Evolutionary conservation across 2,888 invertebrate genomes (phyloP).

Genomic region (Saturnia pavonia): DNA sequence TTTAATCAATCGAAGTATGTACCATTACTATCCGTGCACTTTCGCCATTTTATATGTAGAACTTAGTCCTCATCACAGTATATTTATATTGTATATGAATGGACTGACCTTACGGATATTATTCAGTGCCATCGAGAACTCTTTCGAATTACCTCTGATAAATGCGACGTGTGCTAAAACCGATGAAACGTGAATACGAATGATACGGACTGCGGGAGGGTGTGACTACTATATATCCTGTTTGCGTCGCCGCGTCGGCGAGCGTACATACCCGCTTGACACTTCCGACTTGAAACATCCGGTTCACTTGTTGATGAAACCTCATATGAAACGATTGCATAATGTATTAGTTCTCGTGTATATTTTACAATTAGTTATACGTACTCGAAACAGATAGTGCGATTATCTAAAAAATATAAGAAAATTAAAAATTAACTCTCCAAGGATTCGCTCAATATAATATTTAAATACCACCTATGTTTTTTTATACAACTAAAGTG

Average conservation of each 20-base stretch:
- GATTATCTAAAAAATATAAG: background rate
- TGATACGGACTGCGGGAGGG: slow-evolving; percentile 18
- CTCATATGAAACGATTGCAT: slow-evolving; percentile 23
- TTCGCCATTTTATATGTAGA: no score
- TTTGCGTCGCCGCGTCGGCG: slow-evolving; percentile 27
- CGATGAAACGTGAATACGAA: background rate
- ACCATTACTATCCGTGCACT: no score
- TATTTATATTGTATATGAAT: background rate
- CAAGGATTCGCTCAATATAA: no score
- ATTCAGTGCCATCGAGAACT: background rate
- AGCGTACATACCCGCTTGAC: slow-evolving; percentile 50
- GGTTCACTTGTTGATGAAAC: slow-evolving; percentile 42
- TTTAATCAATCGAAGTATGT: no score
- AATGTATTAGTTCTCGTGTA: slow-evolving; percentile 16
- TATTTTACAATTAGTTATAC: background rate
- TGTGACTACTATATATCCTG: slow-evolving; percentile 36
- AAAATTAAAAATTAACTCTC: no score
- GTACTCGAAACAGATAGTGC: background rate
- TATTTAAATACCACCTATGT: no score
- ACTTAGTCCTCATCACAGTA: no score
- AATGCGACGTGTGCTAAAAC: background rate
- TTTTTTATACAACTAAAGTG: no score
- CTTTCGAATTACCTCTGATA: background rate
- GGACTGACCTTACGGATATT: background rate
- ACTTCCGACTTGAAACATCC: slow-evolving; percentile 62